Base-by-base conservation (phyloP, 53 echinoderm and acorn worm species). In the Temnopleurus reevesii region DNA sequence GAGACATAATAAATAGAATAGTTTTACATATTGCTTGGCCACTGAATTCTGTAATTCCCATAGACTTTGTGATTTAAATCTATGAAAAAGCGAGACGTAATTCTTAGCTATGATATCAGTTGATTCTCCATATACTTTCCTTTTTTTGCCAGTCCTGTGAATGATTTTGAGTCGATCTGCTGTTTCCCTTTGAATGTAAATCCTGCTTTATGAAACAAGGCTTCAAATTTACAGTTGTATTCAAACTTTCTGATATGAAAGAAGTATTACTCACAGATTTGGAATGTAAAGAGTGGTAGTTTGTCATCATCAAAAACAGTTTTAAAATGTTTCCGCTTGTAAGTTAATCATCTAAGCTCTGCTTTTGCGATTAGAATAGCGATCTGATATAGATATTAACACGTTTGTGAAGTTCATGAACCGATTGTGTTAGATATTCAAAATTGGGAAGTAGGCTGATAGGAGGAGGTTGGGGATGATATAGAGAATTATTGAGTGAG, bases 281-380 rank as follows among this genome's bases (percentile, higher is more conserved):
- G 41, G 71, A 71, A 71, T 71, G 36, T n/a, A 19, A 41, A 71
- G 18, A 38, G 71, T 41, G n/a, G 36, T 71, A 43, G 41, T 38
- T 38, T 71, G 71, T 71, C 71, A 71, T 38, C 71, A 71, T 71
- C 71, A 71, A 71, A 71, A 7, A 8, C 36, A 36, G 18, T 27
- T 23, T 65, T 38, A 71, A 41, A 71, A n/a, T 9, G 18, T 49
- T 38, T 71, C 41, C 41, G n/a, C 41, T 71, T 36, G 38, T 71
- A 38, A 71, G 41, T 41, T 10, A n/a, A 38, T 71, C 71, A 21
- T 63, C 3, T 63, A 38, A 8, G 71, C 0, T 71, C 41, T 71
- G 71, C 0, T 41, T 23, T 38, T n/a, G 15, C 2, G 21, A 71
- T 71, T 41, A 63, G 15, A 71, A 38, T 41, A 63, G 15, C 13